Evolutionary conservation across 1,140 invertebrate genomes (phyloP).

Genomic region (Asobara japonica): DNA sequence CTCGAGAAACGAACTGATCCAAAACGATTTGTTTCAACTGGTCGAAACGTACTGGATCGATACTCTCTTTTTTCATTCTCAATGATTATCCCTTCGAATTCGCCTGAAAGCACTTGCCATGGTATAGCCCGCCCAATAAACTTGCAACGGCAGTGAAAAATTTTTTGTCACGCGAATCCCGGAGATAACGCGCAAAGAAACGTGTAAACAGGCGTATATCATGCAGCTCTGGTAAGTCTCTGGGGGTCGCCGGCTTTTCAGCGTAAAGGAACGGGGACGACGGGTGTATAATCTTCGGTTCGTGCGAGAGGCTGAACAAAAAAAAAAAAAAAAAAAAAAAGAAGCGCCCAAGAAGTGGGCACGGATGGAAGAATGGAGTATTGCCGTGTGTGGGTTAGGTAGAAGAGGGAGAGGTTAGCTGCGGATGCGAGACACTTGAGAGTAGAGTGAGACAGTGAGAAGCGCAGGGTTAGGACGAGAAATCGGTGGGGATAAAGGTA

Average conservation of each 20-base stretch:
- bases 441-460: neutral
- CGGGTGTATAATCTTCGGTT: conserved; percentile 31
- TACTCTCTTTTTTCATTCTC: no score
- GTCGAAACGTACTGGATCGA: no score
- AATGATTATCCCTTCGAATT: no score
- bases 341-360: neutral
- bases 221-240: neutral
- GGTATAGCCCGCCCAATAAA: neutral
- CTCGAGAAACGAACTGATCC: no score
- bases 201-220: conserved; percentile 13
- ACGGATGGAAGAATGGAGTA: neutral
- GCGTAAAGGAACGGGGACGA: conserved; percentile 21
- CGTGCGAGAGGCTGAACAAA: conserved; percentile 5
- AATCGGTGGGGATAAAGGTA: conserved; percentile 54
- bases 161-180: neutral
- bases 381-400: neutral
- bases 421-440: neutral
- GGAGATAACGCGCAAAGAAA: conserved; percentile 13
- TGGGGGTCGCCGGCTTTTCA: conserved; percentile 29
- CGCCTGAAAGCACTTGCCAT: no score
- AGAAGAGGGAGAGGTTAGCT: neutral
- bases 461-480: neutral
- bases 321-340: neutral
- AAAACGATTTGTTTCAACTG: no score
- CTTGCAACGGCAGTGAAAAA: neutral